Conservation (phyloP, 2,113 vertebrate species). For the Pygoscelis adeliae region DNA sequence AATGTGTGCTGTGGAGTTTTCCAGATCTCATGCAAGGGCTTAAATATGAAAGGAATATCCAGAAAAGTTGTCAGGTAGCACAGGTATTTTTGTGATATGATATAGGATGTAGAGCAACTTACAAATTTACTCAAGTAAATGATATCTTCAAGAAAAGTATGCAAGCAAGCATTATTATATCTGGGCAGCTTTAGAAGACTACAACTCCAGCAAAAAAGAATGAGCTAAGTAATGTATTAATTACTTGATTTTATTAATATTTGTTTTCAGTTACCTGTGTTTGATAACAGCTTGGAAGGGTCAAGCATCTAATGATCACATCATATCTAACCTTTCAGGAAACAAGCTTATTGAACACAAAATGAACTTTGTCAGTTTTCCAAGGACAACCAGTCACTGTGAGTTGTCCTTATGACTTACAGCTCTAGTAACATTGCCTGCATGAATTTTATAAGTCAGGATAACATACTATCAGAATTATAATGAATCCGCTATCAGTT, state of each 20-base stretch:
- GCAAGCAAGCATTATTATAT: background rate
- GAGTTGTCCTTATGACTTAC: slow-evolving; percentile 58
- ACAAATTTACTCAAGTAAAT: background rate
- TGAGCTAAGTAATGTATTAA: background rate
- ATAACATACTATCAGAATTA: slow-evolving; percentile 56
- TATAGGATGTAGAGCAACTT: background rate
- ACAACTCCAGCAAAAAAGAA: background rate
- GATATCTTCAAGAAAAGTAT: background rate
- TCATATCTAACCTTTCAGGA: slow-evolving; percentile 29
- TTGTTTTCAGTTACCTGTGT: background rate
- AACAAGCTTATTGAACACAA: slow-evolving; percentile 36
- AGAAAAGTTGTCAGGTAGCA: background rate
- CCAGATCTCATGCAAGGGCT: background rate
- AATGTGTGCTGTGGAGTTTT: background rate
- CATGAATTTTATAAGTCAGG: slow-evolving; percentile 51
- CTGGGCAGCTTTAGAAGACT: background rate
- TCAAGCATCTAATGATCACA: background rate
- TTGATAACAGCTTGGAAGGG: background rate
- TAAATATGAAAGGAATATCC: background rate
- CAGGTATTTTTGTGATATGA: background rate
- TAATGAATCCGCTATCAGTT: slow-evolving; percentile 41
- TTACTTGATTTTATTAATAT: background rate
- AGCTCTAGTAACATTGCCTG: slow-evolving; percentile 32
- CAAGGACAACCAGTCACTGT: slow-evolving; percentile 32
- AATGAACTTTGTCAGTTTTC: slow-evolving; percentile 35